Evolutionary conservation across 2,888 invertebrate species (phyloP).

Genomic region (Drosophila kambysellisi): DNA sequence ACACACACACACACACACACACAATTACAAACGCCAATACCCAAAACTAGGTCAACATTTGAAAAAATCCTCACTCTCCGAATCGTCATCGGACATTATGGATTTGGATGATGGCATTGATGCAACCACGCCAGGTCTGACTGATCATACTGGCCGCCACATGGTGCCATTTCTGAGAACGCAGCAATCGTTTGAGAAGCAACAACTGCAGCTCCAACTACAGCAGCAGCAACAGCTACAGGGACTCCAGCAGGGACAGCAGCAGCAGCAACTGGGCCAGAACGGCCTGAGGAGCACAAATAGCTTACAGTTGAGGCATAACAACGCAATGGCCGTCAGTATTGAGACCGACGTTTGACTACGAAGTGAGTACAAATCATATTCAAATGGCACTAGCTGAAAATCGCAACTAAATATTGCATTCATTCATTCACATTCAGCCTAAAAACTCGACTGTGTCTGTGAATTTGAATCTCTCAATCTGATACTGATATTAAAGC

Average conservation of each 20-base stretch:
- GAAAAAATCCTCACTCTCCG: constrained; percentile 95
- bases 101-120: constrained; percentile 95
- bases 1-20: constrained; percentile 3
- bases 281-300: constrained; percentile 77
- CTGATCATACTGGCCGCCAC: constrained; percentile 85
- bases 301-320: constrained; percentile 87
- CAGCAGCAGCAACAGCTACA: constrained; percentile 82
- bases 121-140: constrained; percentile 85
- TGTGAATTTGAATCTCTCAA: not conserved
- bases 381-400: constrained; percentile 26
- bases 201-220: constrained; percentile 83
- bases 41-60: constrained; percentile 90
- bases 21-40: constrained; percentile 9
- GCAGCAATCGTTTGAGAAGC: constrained; percentile 84
- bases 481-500: not conserved
- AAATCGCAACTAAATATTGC: not conserved
- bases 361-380: constrained; percentile 88
- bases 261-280: constrained; percentile 71
- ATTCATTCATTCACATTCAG: not conserved
- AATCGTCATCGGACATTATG: constrained; percentile 96
- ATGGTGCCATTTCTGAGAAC: constrained; percentile 85
- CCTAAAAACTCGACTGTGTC: not conserved
- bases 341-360: constrained; percentile 98
- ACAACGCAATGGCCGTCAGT: constrained; percentile 93
- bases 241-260: constrained; percentile 74